Conservation (phyloP, 2,888 invertebrate species). For the Andrena bucephala region DNA sequence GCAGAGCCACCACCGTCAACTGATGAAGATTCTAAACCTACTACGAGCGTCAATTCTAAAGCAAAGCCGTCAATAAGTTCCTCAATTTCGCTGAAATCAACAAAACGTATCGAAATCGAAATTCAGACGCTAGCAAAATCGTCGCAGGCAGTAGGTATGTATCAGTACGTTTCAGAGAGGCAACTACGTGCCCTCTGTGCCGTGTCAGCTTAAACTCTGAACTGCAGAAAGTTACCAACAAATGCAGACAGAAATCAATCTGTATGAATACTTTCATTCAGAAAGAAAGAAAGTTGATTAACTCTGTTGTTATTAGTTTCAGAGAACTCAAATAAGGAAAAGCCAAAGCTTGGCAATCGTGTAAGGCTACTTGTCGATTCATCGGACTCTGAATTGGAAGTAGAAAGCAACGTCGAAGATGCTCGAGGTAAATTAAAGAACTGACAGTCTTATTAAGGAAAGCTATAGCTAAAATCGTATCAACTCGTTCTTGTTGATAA, state of each 20-base stretch:
- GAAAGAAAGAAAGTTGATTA: background rate
- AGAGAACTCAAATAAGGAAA: background rate
- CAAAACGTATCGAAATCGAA: conserved; percentile 8
- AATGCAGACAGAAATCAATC: background rate
- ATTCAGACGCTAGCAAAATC: background rate
- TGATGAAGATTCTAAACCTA: conserved; percentile 5
- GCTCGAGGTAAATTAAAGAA: conserved; percentile 30
- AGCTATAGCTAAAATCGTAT: background rate
- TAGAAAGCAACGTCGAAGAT: background rate
- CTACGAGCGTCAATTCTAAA: background rate
- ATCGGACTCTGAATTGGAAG: conserved; percentile 73
- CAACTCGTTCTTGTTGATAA: conserved; percentile 9
- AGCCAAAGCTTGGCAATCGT: conserved; percentile 40
- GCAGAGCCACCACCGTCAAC: conserved; percentile 48
- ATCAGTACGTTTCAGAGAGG: conserved; percentile 14
- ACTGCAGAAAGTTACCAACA: background rate
- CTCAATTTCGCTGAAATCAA: background rate
- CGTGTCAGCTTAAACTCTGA: background rate
- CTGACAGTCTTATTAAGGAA: no score
- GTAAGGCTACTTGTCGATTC: conserved; percentile 62
- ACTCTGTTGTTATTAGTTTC: background rate
- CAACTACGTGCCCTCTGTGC: conserved; percentile 59
- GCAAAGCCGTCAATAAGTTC: conserved; percentile 14
- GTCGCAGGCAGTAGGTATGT: conserved; percentile 52
- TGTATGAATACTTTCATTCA: no score